These are phyloP conservation scores for Achatina immaculata DNA, from an alignment of 1,140 invertebrate species.

Conservation along the genomic window DNA sequence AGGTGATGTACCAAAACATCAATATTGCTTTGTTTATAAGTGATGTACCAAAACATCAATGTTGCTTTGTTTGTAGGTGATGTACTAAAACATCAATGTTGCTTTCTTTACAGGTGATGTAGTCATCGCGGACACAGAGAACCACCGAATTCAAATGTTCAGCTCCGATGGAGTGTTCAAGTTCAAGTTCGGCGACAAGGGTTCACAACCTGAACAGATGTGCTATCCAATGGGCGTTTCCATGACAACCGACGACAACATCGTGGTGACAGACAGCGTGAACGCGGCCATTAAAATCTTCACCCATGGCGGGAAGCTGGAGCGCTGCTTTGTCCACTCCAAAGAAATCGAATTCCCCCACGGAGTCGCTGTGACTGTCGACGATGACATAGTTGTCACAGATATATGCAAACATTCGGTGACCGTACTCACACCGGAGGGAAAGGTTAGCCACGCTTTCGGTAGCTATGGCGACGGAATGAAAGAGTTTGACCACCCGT, in stretches of 20 bases:
- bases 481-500: conserved; percentile 65
- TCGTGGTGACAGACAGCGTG: conserved; percentile 66
- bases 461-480: conserved; percentile 60
- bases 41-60: too few relatives aligned
- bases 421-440: conserved; percentile 51
- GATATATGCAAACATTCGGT: conserved; percentile 66
- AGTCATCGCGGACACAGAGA: conserved; percentile 67
- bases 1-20: too few relatives aligned
- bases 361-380: conserved; percentile 55
- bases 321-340: conserved; percentile 41
- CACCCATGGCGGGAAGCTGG: conserved; percentile 46
- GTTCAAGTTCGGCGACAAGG: conserved; percentile 64
- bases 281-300: conserved; percentile 66
- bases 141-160: conserved; percentile 68
- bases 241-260: conserved; percentile 61
- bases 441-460: conserved; percentile 54
- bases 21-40: too few relatives aligned
- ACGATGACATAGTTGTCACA: conserved; percentile 57
- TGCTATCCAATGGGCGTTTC: conserved; percentile 65
- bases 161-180: conserved; percentile 61
- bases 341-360: conserved; percentile 61
- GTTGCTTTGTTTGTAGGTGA: too few relatives aligned
- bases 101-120: conserved; percentile 68
- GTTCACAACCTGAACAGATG: conserved; percentile 55
- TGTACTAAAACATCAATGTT: too few relatives aligned